These are phyloP conservation scores for Tenualosa ilisha DNA, from an alignment of 2,797 vertebrate species.

Conservation along the genomic window DNA sequence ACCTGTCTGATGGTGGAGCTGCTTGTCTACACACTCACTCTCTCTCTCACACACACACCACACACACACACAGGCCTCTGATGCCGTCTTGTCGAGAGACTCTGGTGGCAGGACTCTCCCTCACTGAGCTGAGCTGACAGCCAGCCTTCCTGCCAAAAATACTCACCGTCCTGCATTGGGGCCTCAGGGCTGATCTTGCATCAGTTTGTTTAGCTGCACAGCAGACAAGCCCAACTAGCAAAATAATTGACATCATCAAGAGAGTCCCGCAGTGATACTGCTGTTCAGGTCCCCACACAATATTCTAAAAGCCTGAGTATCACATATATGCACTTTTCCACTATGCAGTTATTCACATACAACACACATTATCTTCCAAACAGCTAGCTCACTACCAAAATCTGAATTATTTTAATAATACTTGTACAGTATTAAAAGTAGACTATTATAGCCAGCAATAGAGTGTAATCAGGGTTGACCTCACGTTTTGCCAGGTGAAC, in stretches of 20 bases:
- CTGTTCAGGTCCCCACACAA: background rate
- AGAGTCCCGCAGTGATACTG: conserved; percentile 15
- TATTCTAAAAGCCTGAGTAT: background rate
- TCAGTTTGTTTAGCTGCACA: conserved; percentile 1
- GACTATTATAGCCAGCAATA: background rate
- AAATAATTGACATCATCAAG: conserved; percentile 16
- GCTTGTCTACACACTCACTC: background rate
- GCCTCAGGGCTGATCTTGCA: conserved; percentile 1
- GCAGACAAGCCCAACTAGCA: conserved; percentile 9
- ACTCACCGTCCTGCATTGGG: background rate
- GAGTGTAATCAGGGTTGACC: background rate
- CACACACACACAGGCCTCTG: background rate
- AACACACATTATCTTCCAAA: background rate
- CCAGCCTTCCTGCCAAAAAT: conserved; percentile 5
- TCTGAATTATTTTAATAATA: background rate
- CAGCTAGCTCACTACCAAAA: background rate
- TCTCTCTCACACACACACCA: too few relatives aligned
- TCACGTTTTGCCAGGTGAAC: background rate
- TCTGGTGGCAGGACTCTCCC: background rate
- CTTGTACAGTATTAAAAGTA: background rate
- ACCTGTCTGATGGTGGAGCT: background rate
- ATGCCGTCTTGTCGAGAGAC: background rate
- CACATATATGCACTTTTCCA: background rate
- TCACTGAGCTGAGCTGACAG: background rate
- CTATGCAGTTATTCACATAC: background rate